A percentile compares a stretch with the other conserved stretches of the same genome.
phyloP scores from a whole-genome alignment of 2,113 vertebrate genomes.

The Todiramphus saurophagus region DNA sequence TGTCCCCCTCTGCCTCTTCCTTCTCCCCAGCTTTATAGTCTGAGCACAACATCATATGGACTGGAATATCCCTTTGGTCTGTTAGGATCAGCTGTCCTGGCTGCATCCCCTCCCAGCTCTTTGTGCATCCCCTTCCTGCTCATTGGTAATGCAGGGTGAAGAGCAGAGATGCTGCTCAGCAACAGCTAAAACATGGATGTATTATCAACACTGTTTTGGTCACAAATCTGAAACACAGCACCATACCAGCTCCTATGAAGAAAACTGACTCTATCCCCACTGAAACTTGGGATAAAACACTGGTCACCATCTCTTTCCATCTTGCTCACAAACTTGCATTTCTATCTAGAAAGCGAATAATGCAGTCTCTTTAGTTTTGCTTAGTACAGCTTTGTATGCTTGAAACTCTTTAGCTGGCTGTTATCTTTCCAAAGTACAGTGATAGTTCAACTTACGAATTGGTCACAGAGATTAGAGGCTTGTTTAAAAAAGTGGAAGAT shows the following conservation, averaged over 20 bases:
- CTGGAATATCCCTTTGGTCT: too few species aligned
- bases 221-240: neutral
- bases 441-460: neutral
- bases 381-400: neutral
- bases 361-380: neutral
- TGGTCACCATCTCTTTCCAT: neutral
- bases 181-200: neutral
- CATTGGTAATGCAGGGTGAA: rapidly evolving
- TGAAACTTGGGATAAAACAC: neutral
- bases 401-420: neutral
- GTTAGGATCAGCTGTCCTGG: too few species aligned
- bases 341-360: neutral
- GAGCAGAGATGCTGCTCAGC: neutral
- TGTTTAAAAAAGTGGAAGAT: neutral
- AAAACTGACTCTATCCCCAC: neutral
- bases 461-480: neutral
- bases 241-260: neutral
- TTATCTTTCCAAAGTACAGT: neutral
- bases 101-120: too few species aligned
- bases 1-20: neutral
- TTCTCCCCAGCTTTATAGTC: neutral
- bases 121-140: neutral
- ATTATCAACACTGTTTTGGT: neutral
- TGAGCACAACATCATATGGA: too few species aligned
- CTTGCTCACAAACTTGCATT: neutral